Evolutionary conservation across 2,797 vertebrate species (phyloP).

Genomic region (Rhinella marina): DNA sequence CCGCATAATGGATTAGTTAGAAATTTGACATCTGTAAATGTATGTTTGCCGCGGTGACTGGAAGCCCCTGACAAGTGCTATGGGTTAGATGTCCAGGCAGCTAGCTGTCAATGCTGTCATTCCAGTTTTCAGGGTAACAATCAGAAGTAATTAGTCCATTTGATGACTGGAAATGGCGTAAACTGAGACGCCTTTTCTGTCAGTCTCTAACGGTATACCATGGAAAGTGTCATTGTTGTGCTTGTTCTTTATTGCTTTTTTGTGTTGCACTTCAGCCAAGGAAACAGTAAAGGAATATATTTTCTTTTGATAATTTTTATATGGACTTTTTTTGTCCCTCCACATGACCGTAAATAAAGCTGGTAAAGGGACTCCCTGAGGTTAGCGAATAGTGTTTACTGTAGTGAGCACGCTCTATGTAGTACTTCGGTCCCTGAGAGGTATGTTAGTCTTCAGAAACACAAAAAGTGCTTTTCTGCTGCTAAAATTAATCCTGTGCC

Average conservation of each 20-base stretch:
- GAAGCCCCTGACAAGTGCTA: neutral
- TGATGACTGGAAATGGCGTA: neutral
- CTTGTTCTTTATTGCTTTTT: neutral
- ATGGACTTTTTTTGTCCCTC: too few relatives aligned
- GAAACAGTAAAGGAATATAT: too few relatives aligned
- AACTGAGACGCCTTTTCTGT: neutral
- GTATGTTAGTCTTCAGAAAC: too few relatives aligned
- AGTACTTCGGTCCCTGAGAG: too few relatives aligned
- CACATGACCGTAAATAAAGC: too few relatives aligned
- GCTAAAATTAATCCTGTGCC: too few relatives aligned
- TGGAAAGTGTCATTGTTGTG: neutral
- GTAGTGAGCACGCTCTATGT: too few relatives aligned
- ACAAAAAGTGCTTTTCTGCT: too few relatives aligned
- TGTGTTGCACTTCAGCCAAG: neutral
- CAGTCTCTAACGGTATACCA: neutral
- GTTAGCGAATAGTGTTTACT: neutral
- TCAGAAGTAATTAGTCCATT: slow-evolving; percentile 6
- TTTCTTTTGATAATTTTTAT: neutral
- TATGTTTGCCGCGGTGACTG: neutral
- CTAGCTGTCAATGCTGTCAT: neutral
- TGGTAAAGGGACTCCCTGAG: neutral
- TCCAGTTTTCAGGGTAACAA: neutral
- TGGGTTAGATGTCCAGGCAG: neutral
- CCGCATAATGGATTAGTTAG: slow-evolving; percentile 1
- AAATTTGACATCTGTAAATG: slow-evolving; percentile 9